Percentiles rank a stretch among this genome's conserved stretches.
These are phyloP conservation scores for Andrena bucephala DNA, from an alignment of 2,888 invertebrate genomes.

Conservation along the genomic window DNA sequence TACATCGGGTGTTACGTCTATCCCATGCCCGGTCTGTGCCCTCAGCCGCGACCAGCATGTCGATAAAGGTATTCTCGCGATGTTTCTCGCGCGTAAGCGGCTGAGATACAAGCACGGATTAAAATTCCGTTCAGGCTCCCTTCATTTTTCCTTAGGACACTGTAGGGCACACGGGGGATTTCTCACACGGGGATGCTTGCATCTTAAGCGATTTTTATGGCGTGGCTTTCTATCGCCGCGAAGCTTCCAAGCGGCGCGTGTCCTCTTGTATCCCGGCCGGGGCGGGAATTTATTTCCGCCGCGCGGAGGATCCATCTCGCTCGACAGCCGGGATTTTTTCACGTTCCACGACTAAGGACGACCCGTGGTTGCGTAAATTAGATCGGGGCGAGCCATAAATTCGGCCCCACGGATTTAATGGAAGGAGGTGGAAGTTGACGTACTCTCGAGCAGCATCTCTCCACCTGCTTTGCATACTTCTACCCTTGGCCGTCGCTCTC, in stretches of 20 bases:
- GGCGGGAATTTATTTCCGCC: constrained; percentile 35
- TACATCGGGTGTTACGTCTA: too few relatives aligned
- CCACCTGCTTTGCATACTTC: constrained; percentile 21
- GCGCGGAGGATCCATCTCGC: constrained; percentile 20
- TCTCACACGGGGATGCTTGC: constrained; percentile 67
- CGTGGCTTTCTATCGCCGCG: constrained; percentile 56
- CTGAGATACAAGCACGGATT: constrained; percentile 72
- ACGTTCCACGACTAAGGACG: constrained; percentile 23
- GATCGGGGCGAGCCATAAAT: constrained; percentile 26
- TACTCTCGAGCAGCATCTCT: not conserved
- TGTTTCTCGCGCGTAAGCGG: constrained; percentile 28
- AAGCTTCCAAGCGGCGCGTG: constrained; percentile 23
- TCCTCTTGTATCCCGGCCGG: not conserved
- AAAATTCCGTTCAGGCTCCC: constrained; percentile 78
- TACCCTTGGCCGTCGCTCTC: not conserved
- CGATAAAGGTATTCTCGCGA: constrained; percentile 10
- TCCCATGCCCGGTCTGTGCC: too few relatives aligned
- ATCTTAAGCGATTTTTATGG: constrained; percentile 79
- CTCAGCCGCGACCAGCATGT: not conserved
- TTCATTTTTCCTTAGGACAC: constrained; percentile 72
- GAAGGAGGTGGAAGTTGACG: constrained; percentile 22
- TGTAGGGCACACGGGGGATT: constrained; percentile 75
- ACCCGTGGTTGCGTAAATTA: constrained; percentile 18
- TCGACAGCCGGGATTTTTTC: constrained; percentile 36
- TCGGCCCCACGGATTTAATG: constrained; percentile 30